phyloP scores from a whole-genome alignment of 2,113 vertebrate species.

The Dipodomys spectabilis region DNA sequence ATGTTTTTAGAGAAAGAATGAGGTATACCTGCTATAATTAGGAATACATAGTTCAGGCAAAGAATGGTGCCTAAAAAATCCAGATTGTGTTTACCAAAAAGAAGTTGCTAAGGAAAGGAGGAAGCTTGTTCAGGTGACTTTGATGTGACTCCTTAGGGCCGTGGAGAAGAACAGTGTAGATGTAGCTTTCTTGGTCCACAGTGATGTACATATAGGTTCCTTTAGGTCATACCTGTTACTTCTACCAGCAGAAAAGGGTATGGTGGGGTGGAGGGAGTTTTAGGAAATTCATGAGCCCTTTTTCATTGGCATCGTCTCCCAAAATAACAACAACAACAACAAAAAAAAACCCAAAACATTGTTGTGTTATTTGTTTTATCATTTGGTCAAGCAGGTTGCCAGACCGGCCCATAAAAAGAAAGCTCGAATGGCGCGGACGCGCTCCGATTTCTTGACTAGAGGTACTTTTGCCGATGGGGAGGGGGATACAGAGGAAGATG shows the following conservation, averaged over 20 bases:
- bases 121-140: slow-evolving; percentile 49
- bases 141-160: slow-evolving; percentile 43
- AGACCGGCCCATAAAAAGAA: slow-evolving; percentile 97
- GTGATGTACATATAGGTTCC: slow-evolving; percentile 69
- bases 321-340: slow-evolving; percentile 62
- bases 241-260: slow-evolving; percentile 33
- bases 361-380: slow-evolving; percentile 88
- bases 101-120: slow-evolving; percentile 41
- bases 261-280: slow-evolving; percentile 55
- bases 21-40: slow-evolving; percentile 44
- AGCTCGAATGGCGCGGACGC: slow-evolving; percentile 99
- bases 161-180: slow-evolving; percentile 33
- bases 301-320: slow-evolving; percentile 75
- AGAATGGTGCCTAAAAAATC: slow-evolving; percentile 37
- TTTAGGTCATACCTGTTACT: slow-evolving; percentile 68
- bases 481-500: slow-evolving; percentile 97
- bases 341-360: slow-evolving; percentile 73
- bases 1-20: slow-evolving; percentile 62
- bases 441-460: slow-evolving; percentile 99
- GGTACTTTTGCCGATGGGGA: slow-evolving; percentile 92
- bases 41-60: not conserved
- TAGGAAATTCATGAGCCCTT: slow-evolving; percentile 69
- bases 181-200: slow-evolving; percentile 68
- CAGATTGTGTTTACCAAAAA: slow-evolving; percentile 32
- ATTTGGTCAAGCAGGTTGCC: slow-evolving; percentile 91